Evolutionary conservation across 2,113 vertebrate genomes (phyloP), one percentile per base, ranked within the genome.

Genomic region (Saguinus imperator): DNA sequence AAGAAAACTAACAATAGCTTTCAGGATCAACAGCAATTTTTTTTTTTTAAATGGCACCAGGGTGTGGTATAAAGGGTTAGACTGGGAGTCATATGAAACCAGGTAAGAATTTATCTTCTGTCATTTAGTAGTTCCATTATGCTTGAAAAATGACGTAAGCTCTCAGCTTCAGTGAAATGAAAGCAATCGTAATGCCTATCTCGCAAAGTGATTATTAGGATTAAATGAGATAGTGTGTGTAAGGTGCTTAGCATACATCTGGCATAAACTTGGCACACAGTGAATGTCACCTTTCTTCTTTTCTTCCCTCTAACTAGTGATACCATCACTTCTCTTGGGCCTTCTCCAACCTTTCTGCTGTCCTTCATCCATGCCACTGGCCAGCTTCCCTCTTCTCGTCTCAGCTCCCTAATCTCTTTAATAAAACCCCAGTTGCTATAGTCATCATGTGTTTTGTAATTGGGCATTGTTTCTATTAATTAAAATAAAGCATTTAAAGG

Each of bases 121-220:
- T 70, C 37, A 75, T 61, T 80, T n/a, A 73, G 11, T 57, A 82
- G 35, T 86, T 91, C 29, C 70, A 79, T 93, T 95, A 82, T 73
- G 50, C 61, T 66, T 21, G 1, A 17, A 97, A 96, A 96, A 93
- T 70, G 57, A 55, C 77, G 68, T 21, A 75, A 70, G 68, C 27
- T 87, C 79, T 91, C 73, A 75, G 52, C 48, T 76, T 95, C 75
- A 43, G 83, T 32, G 70, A 82, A 91, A 89, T 80, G 55, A 83
- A 95, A 91, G 50, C 14, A 89, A 83, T 95, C 58, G 29, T 25
- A 45, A 79, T 52, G 43, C 18, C 18, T 91, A 84, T 50, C 40
- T 83, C 87, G 18, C 43, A 61, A 68, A 72, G 45, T 90, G 61
- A 82, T 85, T 68, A 35, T 58, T 66, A 52, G 86, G 32, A 87